A percentile compares a stretch with the other conserved stretches of the same genome.
Conservation (phyloP, 2,888 invertebrate species). For the Stegana nigrithorax region DNA sequence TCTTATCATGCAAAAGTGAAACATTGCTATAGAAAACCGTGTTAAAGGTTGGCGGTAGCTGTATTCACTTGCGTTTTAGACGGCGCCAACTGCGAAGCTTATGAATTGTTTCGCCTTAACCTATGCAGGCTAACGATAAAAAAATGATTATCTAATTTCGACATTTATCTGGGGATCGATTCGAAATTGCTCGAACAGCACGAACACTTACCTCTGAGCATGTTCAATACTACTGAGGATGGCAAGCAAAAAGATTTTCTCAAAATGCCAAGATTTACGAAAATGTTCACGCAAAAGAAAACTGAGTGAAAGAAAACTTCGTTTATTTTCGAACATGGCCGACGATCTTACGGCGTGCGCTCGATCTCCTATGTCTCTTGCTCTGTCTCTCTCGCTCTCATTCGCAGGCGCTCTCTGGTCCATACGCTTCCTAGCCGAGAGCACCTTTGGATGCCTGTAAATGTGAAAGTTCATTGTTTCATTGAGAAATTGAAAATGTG, state of each 20-base stretch:
- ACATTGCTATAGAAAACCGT: too few relatives aligned
- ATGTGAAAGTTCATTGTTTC: slow-evolving; percentile 61
- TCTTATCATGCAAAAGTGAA: too few relatives aligned
- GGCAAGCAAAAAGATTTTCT: slow-evolving; percentile 8
- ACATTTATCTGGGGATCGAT: slow-evolving; percentile 3
- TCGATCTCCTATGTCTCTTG: too few relatives aligned
- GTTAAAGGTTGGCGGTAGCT: too few relatives aligned
- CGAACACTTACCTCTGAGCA: neutral
- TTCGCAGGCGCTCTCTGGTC: neutral
- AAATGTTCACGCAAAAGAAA: slow-evolving; percentile 20
- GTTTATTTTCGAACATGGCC: neutral
- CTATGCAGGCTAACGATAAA: too few relatives aligned
- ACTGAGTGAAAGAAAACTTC: neutral
- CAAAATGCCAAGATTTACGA: slow-evolving; percentile 37
- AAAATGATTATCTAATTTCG: slow-evolving; percentile 8
- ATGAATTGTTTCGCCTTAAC: too few relatives aligned
- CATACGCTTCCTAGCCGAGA: neutral
- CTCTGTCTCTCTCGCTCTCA: neutral
- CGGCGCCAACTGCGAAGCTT: too few relatives aligned
- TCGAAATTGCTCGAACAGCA: neutral
- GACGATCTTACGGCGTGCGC: neutral
- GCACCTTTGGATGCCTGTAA: slow-evolving; percentile 26
- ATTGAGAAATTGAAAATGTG: slow-evolving; percentile 55
- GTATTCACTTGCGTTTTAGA: too few relatives aligned
- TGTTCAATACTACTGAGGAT: too few relatives aligned